These are phyloP conservation scores for Drosophila gaucha DNA, from an alignment of 2,888 invertebrate species.

Conservation along the genomic window DNA sequence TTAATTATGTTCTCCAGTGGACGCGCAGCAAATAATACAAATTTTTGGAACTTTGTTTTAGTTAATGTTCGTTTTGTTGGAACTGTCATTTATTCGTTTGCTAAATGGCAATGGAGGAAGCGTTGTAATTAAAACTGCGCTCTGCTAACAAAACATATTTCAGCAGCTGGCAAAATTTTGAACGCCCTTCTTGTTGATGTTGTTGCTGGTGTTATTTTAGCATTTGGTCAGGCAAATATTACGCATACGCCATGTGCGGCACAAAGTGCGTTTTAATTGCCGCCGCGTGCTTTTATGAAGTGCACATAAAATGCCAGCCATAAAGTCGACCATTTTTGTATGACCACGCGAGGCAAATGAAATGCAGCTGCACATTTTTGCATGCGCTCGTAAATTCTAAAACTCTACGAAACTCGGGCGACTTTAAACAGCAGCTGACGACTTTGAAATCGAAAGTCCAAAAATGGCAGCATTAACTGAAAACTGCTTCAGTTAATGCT, in stretches of 20 bases:
- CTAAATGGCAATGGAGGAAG: conserved; percentile 23
- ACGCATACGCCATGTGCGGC: conserved; percentile 67
- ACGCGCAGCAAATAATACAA: background rate
- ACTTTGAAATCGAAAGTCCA: conserved; percentile 47
- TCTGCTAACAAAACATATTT: conserved; percentile 52
- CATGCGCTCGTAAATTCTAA: conserved; percentile 28
- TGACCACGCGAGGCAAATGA: conserved; percentile 10
- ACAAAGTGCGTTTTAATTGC: conserved; percentile 67
- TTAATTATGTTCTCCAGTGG: conserved; percentile 3
- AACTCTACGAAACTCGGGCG: conserved; percentile 15
- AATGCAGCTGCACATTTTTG: conserved; percentile 25
- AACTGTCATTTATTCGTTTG: conserved; percentile 19
- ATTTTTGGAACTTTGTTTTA: conserved; percentile 15
- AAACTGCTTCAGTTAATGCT: conserved; percentile 29
- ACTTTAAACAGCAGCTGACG: conserved; percentile 18
- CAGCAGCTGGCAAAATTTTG: conserved; percentile 27
- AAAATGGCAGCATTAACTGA: conserved; percentile 54
- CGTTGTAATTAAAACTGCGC: conserved; percentile 58
- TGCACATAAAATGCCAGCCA: conserved; percentile 52
- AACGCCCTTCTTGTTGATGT: too few species aligned
- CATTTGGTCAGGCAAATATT: conserved; percentile 40
- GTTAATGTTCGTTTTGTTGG: conserved; percentile 25
- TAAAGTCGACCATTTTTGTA: conserved; percentile 19
- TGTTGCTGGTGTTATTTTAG: conserved; percentile 24
- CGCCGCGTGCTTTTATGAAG: conserved; percentile 59